Conservation (phyloP, 2,888 invertebrate genomes). For the Hyles lineata region DNA sequence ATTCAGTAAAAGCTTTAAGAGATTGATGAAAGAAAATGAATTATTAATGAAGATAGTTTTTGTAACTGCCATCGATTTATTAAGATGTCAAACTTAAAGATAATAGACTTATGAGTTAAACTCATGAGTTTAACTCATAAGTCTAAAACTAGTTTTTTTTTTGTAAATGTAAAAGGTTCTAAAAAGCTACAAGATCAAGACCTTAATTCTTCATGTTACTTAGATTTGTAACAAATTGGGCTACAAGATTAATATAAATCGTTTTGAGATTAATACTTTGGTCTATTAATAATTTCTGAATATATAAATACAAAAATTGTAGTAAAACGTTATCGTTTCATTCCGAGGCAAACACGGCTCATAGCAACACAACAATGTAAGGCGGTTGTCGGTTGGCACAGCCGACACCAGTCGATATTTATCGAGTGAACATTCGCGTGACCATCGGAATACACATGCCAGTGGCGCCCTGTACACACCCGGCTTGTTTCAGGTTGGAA, state of each 20-base stretch:
- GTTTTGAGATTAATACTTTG: too few relatives aligned
- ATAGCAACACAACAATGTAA: not conserved
- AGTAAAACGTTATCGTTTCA: not conserved
- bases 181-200: too few relatives aligned
- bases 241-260: too few relatives aligned
- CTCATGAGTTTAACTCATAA: too few relatives aligned
- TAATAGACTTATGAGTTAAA: too few relatives aligned
- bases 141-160: too few relatives aligned
- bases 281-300: not conserved
- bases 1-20: not conserved
- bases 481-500: conserved; percentile 77
- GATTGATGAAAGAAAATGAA: not conserved
- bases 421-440: conserved; percentile 14
- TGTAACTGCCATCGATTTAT: not conserved
- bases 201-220: too few relatives aligned
- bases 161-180: too few relatives aligned
- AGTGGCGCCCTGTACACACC: not conserved
- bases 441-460: not conserved
- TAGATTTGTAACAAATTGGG: too few relatives aligned
- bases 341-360: not conserved
- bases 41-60: not conserved
- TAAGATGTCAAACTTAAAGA: not conserved
- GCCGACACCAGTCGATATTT: not conserved
- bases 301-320: not conserved
- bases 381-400: conserved; percentile 12